phyloP scores from a whole-genome alignment of 2,797 vertebrate species.

The Etheostoma nigrum region DNA sequence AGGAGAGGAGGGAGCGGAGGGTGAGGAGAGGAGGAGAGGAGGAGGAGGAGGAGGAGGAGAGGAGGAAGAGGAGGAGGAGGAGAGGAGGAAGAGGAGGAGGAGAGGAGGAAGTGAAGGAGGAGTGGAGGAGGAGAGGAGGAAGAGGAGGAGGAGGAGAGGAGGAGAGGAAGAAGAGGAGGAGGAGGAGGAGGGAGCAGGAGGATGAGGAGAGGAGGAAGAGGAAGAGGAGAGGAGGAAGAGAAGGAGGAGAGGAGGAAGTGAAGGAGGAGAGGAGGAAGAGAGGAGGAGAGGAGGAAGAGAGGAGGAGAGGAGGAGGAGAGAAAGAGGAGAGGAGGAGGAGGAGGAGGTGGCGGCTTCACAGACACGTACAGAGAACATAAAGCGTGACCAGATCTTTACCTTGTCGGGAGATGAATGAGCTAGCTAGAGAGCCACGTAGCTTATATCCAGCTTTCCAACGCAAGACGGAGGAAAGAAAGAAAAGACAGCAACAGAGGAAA shows the following conservation, averaged over 20 bases:
- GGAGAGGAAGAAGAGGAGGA: too few relatives aligned
- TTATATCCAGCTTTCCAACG: conserved; percentile 88
- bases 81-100: too few relatives aligned
- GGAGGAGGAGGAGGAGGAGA: not conserved
- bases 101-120: not conserved
- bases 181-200: too few relatives aligned
- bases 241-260: too few relatives aligned
- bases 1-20: too few relatives aligned
- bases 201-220: not conserved
- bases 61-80: too few relatives aligned
- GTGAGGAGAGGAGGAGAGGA: not conserved
- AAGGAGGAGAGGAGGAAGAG: too few relatives aligned
- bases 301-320: too few relatives aligned
- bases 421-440: conserved; percentile 88
- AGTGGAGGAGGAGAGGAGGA: too few relatives aligned
- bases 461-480: conserved; percentile 72
- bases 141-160: not conserved
- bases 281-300: too few relatives aligned
- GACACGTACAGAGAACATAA: conserved; percentile 55
- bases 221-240: too few relatives aligned
- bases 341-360: conserved; percentile 45
- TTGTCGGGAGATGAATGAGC: conserved; percentile 90
- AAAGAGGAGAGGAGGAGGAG: not conserved
- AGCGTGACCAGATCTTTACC: conserved; percentile 80
- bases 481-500: conserved; percentile 68